Conservation (phyloP, 2,888 invertebrate species). For the Stegophylla sp. region DNA sequence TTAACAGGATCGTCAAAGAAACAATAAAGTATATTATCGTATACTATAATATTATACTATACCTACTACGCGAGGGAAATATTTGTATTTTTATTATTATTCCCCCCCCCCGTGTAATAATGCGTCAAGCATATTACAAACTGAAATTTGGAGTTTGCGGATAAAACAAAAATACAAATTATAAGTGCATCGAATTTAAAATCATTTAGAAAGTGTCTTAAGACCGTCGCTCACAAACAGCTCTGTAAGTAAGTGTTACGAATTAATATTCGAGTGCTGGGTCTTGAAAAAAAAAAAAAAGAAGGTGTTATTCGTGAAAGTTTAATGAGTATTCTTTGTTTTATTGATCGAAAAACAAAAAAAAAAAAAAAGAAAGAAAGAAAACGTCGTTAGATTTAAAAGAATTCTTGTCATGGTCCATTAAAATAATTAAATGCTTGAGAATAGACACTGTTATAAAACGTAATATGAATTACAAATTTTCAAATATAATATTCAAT, state of each 20-base stretch:
- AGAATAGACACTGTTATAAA: not conserved
- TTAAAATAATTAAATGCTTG: slow-evolving; percentile 38
- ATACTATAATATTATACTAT: too few relatives aligned
- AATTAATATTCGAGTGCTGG: slow-evolving; percentile 29
- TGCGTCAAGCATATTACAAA: too few relatives aligned
- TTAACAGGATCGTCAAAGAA: too few relatives aligned
- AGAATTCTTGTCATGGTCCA: slow-evolving; percentile 14
- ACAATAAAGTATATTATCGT: too few relatives aligned
- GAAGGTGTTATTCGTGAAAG: slow-evolving; percentile 29
- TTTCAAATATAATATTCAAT: not conserved
- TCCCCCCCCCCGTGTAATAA: too few relatives aligned
- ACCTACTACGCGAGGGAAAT: too few relatives aligned
- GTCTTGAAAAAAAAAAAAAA: not conserved
- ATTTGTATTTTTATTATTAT: too few relatives aligned
- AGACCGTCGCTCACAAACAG: not conserved
- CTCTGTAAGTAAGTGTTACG: not conserved
- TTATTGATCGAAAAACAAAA: slow-evolving; percentile 24
- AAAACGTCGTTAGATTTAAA: slow-evolving; percentile 13
- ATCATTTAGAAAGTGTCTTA: not conserved
- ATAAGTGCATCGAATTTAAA: not conserved
- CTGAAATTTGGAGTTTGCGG: too few relatives aligned
- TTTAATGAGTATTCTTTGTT: slow-evolving; percentile 20
- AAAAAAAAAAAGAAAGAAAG: not conserved
- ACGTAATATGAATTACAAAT: not conserved
- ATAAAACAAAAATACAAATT: too few relatives aligned